phyloP scores from a whole-genome alignment of 2,888 invertebrate species.

The Saturnia japonica region DNA sequence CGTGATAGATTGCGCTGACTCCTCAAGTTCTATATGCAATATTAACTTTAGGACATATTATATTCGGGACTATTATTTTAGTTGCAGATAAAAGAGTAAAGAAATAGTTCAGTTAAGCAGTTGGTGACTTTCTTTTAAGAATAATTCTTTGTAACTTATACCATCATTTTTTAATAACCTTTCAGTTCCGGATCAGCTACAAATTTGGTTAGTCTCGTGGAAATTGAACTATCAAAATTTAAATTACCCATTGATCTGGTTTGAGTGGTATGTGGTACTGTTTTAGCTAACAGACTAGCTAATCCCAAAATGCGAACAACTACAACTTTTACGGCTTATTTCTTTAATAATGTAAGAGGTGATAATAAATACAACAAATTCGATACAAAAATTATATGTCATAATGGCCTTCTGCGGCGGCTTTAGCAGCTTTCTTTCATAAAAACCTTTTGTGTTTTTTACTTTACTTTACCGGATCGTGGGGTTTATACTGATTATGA shows the following conservation, averaged over 20 bases:
- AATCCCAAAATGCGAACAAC: not conserved
- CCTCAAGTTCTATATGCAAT: not conserved
- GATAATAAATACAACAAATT: not conserved
- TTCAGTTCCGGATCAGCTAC: not conserved
- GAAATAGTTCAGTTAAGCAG: too few species aligned
- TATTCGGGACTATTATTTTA: not conserved
- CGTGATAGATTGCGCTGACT: conserved; percentile 11
- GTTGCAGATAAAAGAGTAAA: not conserved
- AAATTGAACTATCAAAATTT: too few species aligned
- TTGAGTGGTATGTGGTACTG: too few species aligned
- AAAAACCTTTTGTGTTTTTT: not conserved
- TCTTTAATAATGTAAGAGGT: not conserved
- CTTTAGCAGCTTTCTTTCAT: not conserved
- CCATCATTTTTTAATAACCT: not conserved
- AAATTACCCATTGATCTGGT: too few species aligned
- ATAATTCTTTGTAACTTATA: too few species aligned
- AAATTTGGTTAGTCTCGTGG: too few species aligned
- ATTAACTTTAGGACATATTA: not conserved
- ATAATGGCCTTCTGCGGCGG: not conserved
- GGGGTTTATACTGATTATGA: conserved; percentile 5
- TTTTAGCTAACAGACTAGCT: not conserved
- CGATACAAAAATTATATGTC: not conserved
- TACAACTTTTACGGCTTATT: not conserved
- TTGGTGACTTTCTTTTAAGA: too few species aligned
- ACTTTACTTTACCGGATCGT: not conserved